Base-by-base conservation (phyloP, 2,113 vertebrate species). In the Heterotis niloticus region DNA sequence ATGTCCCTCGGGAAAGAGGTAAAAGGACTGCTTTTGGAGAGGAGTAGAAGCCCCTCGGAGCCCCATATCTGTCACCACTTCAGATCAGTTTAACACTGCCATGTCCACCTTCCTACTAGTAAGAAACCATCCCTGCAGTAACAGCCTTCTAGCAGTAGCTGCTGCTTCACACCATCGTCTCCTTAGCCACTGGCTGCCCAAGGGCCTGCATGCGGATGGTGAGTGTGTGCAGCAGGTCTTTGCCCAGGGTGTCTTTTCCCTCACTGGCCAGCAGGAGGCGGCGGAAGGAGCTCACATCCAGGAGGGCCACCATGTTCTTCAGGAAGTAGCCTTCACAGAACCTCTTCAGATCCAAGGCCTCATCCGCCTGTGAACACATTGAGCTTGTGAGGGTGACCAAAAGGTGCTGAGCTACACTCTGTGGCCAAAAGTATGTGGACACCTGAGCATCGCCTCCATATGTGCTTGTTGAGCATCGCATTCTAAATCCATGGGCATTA, bases 261-360 rank as follows among this genome's bases (percentile, higher is more conserved):
- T 75, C 74, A 28, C 74, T 75, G 10, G 74, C 74, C 59, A 75
- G 24, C 18, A 75, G 74, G 74, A 75, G 74, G 74, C 74, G 74
- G 26, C 74, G 74, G 74, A 75, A 75, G 59, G 74, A 75, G 74
- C 74, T 75, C 18, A 75, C 74, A 34, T 94, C 93, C 0, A 93
- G 88, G 81, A 94, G 88, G 85, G 92, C 88, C 85, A 91, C 90
- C 92, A 93, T 91, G 87, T 93, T 94, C 90, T 94, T 94, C 86
- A 94, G 85, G 87, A 94, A 93, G 76, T 91, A 94, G 84, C 92
- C 93, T 87, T 91, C 92, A 67, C 93, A 92, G 87, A 92, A 94
- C 1, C 87, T 85, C 5, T 92, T 89, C 2, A 94, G 87, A 85
- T 94, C 91, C 0, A 79, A 77, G 57, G 93, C 92, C 18, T 91